Base-by-base conservation (phyloP, 1,140 invertebrate species). In the Armadillidium nasatum region DNA sequence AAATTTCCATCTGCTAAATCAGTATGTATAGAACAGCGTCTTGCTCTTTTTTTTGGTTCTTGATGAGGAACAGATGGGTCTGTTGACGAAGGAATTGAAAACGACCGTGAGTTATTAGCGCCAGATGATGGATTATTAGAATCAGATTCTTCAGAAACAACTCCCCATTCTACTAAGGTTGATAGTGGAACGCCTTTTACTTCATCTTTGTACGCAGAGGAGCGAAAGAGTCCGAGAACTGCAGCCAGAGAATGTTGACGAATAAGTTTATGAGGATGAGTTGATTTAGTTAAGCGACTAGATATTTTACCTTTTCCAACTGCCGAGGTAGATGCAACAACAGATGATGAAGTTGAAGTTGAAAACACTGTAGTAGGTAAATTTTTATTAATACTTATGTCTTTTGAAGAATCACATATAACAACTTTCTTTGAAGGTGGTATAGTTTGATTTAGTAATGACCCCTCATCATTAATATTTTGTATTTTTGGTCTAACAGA, bases 211-310 rank as follows among this genome's bases (percentile, higher is more conserved):
- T 80, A 75, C 4, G 76, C 79, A 11, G 74, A 71, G 7, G 75
- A 73, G 19, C 76, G 54, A n/a, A 76, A 76, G 15, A 79, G 73
- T 46, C 78, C 76, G 43, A 81, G 50, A 60, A 81, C 76, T 10
- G 78, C 81, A 6, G 81, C 81, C 22, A 81, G 23, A 23, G 81
- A 81, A 70, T 80, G 77, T 72, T 81, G 81, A 3, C 79, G 79
- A 44, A 79, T 79, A n/a, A 81, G 72, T 10, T 77, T 76, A 15
- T 78, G 81, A 19, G 81, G 81, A 21, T 78, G 74, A 44, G 72
- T 74, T n/a, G 76, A 70, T n/a, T 76, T 66, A 46, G 79, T 22
- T 10, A 60, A 22, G 11, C 45, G n/a, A 46, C 50, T 19, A 60
- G 50, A 60, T 33, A 33, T 33, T 33, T 33, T 33, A 2, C 11